These are phyloP conservation scores for Rutpela maculata DNA, from an alignment of 2,888 invertebrate genomes.

Conservation along the genomic window DNA sequence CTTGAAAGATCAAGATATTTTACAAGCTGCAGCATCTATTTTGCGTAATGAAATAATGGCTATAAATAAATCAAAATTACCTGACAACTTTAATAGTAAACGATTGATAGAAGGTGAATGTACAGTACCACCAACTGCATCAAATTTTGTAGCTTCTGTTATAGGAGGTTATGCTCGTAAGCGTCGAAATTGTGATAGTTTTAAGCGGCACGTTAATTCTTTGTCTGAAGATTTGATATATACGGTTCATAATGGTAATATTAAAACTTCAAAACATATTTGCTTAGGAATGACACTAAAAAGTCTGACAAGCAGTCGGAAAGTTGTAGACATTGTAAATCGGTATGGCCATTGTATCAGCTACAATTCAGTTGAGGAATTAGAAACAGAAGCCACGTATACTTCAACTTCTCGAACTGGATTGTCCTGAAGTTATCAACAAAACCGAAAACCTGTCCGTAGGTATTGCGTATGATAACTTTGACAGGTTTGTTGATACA, in stretches of 20 bases:
- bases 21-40: slow-evolving; percentile 25
- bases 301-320: not conserved
- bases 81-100: slow-evolving; percentile 10
- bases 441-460: slow-evolving; percentile 42
- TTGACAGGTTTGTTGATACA: slow-evolving; percentile 61
- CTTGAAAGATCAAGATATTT: not conserved
- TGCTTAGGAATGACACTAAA: not conserved
- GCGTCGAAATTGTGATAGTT: slow-evolving; percentile 20
- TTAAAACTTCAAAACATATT: not conserved
- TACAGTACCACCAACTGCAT: slow-evolving; percentile 15
- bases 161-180: slow-evolving; percentile 13
- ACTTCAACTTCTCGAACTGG: slow-evolving; percentile 43
- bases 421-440: not conserved
- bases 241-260: not conserved
- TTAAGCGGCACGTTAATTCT: no score
- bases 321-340: slow-evolving; percentile 28
- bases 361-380: slow-evolving; percentile 64
- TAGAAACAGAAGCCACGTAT: slow-evolving; percentile 62
- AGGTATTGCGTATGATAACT: slow-evolving; percentile 65
- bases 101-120: slow-evolving; percentile 16
- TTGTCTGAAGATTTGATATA: no score
- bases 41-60: slow-evolving; percentile 12
- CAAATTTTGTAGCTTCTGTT: slow-evolving; percentile 19
- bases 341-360: slow-evolving; percentile 63
- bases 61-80: slow-evolving; percentile 20